Evolutionary conservation across 2,888 invertebrate genomes (phyloP).

Genomic region (Panzeria rudis): DNA sequence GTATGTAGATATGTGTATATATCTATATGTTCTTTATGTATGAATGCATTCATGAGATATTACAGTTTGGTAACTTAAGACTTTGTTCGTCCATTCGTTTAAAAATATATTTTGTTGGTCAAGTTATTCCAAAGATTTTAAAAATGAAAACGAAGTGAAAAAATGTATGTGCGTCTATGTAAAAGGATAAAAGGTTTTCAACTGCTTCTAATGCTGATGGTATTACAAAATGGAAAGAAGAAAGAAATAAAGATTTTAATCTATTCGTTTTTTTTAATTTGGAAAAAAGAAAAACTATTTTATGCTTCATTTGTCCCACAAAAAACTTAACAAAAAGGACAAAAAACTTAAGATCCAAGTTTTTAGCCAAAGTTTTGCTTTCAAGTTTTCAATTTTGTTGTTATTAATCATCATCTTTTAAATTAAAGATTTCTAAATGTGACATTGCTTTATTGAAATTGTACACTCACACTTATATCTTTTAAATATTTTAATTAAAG

Average conservation of each 20-base stretch:
- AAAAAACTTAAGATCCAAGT: constrained; percentile 54
- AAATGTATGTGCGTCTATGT: constrained; percentile 38
- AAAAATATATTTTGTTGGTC: constrained; percentile 50
- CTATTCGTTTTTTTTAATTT: constrained; percentile 27
- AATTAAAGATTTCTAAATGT: constrained; percentile 53
- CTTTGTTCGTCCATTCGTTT: constrained; percentile 51
- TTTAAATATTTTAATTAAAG: constrained; percentile 7
- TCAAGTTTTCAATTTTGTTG: constrained; percentile 46
- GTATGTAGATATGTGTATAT: not conserved
- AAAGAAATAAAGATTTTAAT: constrained; percentile 35
- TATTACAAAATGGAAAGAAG: constrained; percentile 44
- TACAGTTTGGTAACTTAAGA: constrained; percentile 65
- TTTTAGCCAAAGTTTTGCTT: constrained; percentile 53
- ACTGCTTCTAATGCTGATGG: constrained; percentile 43
- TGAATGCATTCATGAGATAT: constrained; percentile 66
- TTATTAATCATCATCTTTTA: constrained; percentile 60
- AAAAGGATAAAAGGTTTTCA: constrained; percentile 56
- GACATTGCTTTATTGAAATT: constrained; percentile 37
- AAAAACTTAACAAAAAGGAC: constrained; percentile 23
- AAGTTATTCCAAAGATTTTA: constrained; percentile 34
- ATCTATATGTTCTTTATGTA: not conserved
- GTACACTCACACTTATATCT: not conserved
- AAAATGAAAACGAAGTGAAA: constrained; percentile 14
- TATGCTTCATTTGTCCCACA: constrained; percentile 64
- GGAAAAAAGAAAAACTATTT: constrained; percentile 59